phyloP scores from a whole-genome alignment of 2,888 invertebrate genomes.

The Lochmaea capreae region DNA sequence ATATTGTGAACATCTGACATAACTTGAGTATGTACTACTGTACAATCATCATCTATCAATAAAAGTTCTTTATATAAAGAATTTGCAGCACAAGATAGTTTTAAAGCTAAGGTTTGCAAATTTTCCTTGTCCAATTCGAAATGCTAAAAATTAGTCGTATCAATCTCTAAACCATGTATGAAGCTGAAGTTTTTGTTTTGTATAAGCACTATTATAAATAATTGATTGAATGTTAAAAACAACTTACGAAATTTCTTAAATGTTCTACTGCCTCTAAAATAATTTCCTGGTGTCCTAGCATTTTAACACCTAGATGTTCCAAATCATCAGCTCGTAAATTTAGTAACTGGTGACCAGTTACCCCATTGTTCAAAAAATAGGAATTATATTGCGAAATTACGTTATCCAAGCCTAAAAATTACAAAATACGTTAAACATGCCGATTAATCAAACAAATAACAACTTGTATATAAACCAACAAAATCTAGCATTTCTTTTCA shows the following conservation, averaged over 20 bases:
- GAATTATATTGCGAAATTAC: slow-evolving; percentile 81
- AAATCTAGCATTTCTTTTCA: not conserved
- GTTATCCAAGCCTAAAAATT: slow-evolving; percentile 78
- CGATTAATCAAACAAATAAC: not conserved
- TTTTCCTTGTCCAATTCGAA: slow-evolving; percentile 93
- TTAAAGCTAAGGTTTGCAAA: slow-evolving; percentile 87
- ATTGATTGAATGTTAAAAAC: not conserved
- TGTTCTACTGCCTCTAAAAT: slow-evolving; percentile 93
- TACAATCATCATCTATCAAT: slow-evolving; percentile 66
- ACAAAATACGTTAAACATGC: not conserved
- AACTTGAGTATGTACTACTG: slow-evolving; percentile 80
- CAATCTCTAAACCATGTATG: too few relatives aligned
- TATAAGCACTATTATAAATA: not conserved
- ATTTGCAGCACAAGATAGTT: slow-evolving; percentile 85
- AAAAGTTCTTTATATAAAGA: slow-evolving; percentile 79
- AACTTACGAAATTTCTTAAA: slow-evolving; percentile 85
- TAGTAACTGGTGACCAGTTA: slow-evolving; percentile 85
- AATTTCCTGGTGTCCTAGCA: slow-evolving; percentile 94
- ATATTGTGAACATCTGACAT: slow-evolving; percentile 88
- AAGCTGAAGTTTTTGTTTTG: too few relatives aligned
- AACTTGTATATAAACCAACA: not conserved
- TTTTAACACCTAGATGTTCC: slow-evolving; percentile 84
- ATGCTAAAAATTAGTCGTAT: slow-evolving; percentile 71
- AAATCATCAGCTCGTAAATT: slow-evolving; percentile 90
- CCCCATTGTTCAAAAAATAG: slow-evolving; percentile 82